These are phyloP conservation scores for Zele albiditarsus DNA, from an alignment of 2,888 invertebrate species.

Conservation along the genomic window DNA sequence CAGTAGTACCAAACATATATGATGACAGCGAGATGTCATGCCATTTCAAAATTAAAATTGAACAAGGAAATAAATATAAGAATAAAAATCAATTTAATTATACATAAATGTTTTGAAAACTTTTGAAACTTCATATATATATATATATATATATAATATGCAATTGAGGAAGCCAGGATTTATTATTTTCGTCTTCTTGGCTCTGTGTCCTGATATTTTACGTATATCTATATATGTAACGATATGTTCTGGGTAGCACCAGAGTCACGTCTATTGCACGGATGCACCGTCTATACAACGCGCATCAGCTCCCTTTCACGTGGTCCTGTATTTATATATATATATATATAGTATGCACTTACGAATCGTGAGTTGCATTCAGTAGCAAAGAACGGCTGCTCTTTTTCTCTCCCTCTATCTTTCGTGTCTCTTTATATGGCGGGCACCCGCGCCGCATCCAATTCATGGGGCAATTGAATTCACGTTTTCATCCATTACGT, in stretches of 20 bases:
- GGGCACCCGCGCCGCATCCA: slow-evolving; percentile 53
- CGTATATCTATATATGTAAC: neutral
- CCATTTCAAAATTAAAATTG: neutral
- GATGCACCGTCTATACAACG: slow-evolving; percentile 26
- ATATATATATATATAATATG: neutral
- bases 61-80: neutral
- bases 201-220: neutral
- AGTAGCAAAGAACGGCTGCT: neutral
- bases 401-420: neutral
- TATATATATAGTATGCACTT: neutral
- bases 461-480: slow-evolving; percentile 70
- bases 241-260: neutral
- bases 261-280: slow-evolving; percentile 38
- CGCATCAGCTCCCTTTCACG: slow-evolving; percentile 37
- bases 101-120: neutral
- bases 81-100: neutral
- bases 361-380: slow-evolving; percentile 28
- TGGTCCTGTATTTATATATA: slow-evolving; percentile 16
- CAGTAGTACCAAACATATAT: neutral
- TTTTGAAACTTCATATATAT: neutral
- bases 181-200: neutral
- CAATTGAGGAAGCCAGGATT: neutral
- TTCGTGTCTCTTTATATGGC: slow-evolving; percentile 13
- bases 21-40: neutral
- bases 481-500: slow-evolving; percentile 69